A percentile compares a stretch with the other conserved stretches of the same genome.
Conservation (phyloP, 2,888 invertebrate genomes). For the Lottia scabra region DNA sequence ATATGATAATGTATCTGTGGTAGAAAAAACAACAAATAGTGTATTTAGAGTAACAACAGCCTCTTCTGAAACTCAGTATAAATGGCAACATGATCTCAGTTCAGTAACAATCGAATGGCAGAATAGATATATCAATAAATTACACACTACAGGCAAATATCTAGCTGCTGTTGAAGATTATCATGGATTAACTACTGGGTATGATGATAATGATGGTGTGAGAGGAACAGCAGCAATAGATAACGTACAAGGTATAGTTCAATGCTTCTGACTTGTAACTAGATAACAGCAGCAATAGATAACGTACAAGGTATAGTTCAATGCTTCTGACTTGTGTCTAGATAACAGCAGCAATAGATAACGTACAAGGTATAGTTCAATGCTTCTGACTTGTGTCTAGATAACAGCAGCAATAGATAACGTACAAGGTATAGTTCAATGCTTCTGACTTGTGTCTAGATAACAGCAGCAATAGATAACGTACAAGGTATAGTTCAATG, state of each 20-base stretch:
- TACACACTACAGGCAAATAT: conserved; percentile 14
- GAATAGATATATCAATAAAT: conserved; percentile 12
- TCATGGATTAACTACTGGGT: conserved; percentile 12
- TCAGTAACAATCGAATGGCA: conserved; percentile 10
- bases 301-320: too few species aligned
- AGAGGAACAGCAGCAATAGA: conserved; percentile 13
- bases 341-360: too few species aligned
- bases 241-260: conserved; percentile 20
- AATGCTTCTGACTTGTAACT: too few species aligned
- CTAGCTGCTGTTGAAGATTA: conserved; percentile 6
- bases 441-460: too few species aligned
- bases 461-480: too few species aligned
- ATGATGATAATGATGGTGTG: conserved; percentile 26
- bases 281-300: too few species aligned
- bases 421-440: too few species aligned
- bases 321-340: too few species aligned
- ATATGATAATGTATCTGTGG: conserved; percentile 12
- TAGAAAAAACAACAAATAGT: background rate
- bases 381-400: too few species aligned
- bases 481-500: too few species aligned
- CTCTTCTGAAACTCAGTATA: conserved; percentile 10
- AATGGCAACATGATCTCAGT: conserved; percentile 6
- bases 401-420: too few species aligned
- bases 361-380: too few species aligned
- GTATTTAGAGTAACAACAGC: conserved; percentile 13